Conservation (phyloP, 2,113 vertebrate genomes). For the Grus americana region DNA sequence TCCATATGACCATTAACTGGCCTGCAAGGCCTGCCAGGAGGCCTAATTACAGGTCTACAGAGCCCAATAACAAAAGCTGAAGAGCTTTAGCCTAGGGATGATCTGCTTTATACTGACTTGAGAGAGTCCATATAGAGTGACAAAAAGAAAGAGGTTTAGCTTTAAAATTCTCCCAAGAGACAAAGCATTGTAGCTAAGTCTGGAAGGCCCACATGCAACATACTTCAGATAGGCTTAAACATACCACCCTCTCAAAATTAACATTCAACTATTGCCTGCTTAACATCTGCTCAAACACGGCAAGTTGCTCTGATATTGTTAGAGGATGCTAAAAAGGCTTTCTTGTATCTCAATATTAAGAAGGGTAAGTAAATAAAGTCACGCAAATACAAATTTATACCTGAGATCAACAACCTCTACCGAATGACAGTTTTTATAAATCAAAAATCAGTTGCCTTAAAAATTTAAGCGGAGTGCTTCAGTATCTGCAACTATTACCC, state of each 20-base stretch:
- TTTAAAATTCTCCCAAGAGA: slow-evolving; percentile 94
- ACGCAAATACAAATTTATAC: not conserved
- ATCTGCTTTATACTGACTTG: slow-evolving; percentile 98
- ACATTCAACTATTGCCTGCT: slow-evolving; percentile 93
- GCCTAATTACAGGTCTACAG: slow-evolving; percentile 98
- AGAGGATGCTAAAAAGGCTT: slow-evolving; percentile 38
- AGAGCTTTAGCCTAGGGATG: slow-evolving; percentile 97
- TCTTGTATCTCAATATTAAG: slow-evolving; percentile 13
- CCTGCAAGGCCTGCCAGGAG: slow-evolving; percentile 94
- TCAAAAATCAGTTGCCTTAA: not conserved
- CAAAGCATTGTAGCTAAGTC: slow-evolving; percentile 79
- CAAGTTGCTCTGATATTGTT: slow-evolving; percentile 64
- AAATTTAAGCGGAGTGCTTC: not conserved
- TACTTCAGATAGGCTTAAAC: slow-evolving; percentile 91
- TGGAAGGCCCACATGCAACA: slow-evolving; percentile 82
- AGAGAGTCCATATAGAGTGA: slow-evolving; percentile 96
- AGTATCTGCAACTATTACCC: not conserved
- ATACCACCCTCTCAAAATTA: slow-evolving; percentile 90
- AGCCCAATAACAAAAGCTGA: slow-evolving; percentile 97
- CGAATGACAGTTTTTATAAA: not conserved
- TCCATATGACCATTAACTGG: slow-evolving; percentile 93
- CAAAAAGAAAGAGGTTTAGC: slow-evolving; percentile 90
- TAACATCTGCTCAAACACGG: slow-evolving; percentile 91
- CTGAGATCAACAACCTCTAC: not conserved
- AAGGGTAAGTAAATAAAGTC: slow-evolving; percentile 12